phyloP scores from a whole-genome alignment of 2,113 vertebrate species.

The Xiphophorus maculatus region DNA sequence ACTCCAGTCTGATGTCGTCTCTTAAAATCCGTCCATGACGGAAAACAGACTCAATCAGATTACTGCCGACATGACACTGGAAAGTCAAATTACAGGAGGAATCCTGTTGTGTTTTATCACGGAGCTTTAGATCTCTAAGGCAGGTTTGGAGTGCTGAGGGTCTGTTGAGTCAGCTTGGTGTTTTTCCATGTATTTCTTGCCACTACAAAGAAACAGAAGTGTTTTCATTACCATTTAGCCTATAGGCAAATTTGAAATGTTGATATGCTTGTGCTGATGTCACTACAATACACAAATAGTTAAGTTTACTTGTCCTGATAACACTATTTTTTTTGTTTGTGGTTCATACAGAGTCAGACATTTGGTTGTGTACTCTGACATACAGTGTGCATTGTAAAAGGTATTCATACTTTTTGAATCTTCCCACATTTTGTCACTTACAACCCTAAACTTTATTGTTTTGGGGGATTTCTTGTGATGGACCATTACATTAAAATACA shows the following conservation, averaged over 20 bases:
- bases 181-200: constrained; percentile 2
- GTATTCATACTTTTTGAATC: too few species aligned
- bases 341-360: neutral
- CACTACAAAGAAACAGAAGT: neutral
- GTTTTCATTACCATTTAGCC: neutral
- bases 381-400: too few species aligned
- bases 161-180: neutral
- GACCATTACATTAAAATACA: neutral
- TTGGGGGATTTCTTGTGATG: neutral
- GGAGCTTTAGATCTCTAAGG: neutral
- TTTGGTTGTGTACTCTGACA: neutral
- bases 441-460: too few species aligned
- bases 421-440: too few species aligned
- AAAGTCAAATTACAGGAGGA: constrained; percentile 50
- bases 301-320: neutral
- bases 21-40: constrained; percentile 47
- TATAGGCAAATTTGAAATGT: neutral
- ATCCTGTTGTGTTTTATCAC: constrained; percentile 39
- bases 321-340: neutral
- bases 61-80: constrained; percentile 41
- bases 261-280: neutral
- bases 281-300: neutral
- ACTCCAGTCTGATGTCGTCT: constrained; percentile 50
- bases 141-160: constrained; percentile 2
- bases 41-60: constrained; percentile 66